These are phyloP conservation scores for Scaptomyza montana DNA, from an alignment of 1,140 invertebrate genomes.

Conservation along the genomic window DNA sequence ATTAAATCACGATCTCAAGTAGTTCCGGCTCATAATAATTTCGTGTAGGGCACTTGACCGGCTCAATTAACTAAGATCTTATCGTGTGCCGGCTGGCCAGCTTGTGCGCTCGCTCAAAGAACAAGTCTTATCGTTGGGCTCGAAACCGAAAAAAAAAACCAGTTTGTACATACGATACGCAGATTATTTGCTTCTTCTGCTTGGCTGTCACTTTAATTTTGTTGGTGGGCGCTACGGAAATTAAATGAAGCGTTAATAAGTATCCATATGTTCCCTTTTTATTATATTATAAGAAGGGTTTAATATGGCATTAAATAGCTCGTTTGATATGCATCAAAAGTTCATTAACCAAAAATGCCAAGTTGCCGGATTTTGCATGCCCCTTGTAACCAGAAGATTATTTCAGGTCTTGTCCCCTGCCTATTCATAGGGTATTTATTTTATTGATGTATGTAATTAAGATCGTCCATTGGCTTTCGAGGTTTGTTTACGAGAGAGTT, in stretches of 20 bases:
- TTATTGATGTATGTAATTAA: slow-evolving; percentile 65
- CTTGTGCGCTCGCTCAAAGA: slow-evolving; percentile 15
- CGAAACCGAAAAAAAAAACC: slow-evolving; percentile 47
- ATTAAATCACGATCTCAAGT: slow-evolving; percentile 25
- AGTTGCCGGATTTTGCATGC: slow-evolving; percentile 40
- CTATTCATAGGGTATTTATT: slow-evolving; percentile 41
- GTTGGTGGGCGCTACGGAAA: slow-evolving; percentile 63
- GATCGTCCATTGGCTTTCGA: slow-evolving; percentile 15
- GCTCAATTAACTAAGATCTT: slow-evolving; percentile 75
- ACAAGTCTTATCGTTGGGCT: slow-evolving; percentile 37
- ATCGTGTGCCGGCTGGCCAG: slow-evolving; percentile 42
- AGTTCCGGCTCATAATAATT: slow-evolving; percentile 55
- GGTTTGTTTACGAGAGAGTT: slow-evolving; percentile 38
- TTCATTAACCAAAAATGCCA: slow-evolving; percentile 18
- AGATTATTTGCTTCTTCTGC: slow-evolving; percentile 30
- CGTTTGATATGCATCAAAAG: slow-evolving; percentile 56
- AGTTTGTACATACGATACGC: slow-evolving; percentile 51
- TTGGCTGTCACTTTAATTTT: slow-evolving; percentile 60
- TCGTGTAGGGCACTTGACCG: slow-evolving; percentile 59
- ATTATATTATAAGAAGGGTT: slow-evolving; percentile 31
- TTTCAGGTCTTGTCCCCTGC: not conserved
- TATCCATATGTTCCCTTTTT: slow-evolving; percentile 47
- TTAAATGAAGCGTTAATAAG: slow-evolving; percentile 80
- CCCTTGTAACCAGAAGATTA: not conserved
- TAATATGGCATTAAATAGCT: slow-evolving; percentile 58